These are phyloP conservation scores for Drosophila fungiperda DNA, from an alignment of 2,888 invertebrate genomes.

Conservation along the genomic window DNA sequence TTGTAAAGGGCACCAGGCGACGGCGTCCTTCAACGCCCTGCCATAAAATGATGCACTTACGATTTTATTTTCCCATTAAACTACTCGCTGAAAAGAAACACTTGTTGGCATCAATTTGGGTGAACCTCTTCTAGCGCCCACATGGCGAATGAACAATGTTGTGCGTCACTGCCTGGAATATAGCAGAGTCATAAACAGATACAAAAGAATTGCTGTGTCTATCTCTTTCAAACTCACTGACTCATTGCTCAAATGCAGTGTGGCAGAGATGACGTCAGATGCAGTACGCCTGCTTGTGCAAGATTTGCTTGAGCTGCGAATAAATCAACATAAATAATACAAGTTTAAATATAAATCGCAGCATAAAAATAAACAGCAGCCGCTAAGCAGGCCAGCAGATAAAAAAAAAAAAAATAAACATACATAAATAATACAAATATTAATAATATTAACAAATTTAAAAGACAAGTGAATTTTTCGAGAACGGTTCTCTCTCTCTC, in stretches of 20 bases:
- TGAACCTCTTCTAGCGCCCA: slow-evolving; percentile 26
- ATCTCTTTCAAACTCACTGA: slow-evolving; percentile 25
- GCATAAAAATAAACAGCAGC: slow-evolving; percentile 64
- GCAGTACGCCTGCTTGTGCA: slow-evolving; percentile 34
- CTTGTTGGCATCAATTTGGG: slow-evolving; percentile 45
- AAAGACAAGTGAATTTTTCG: slow-evolving; percentile 43
- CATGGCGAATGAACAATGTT: slow-evolving; percentile 61
- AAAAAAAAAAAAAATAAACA: slow-evolving; percentile 8
- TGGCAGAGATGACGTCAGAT: slow-evolving; percentile 48
- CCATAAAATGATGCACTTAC: slow-evolving; percentile 33
- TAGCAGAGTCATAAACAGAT: slow-evolving; percentile 3
- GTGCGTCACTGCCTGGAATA: slow-evolving; percentile 57
- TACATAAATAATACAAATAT: slow-evolving; percentile 41
- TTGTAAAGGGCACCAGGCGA: slow-evolving; percentile 61
- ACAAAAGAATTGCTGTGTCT: not conserved
- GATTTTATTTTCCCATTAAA: slow-evolving; percentile 22
- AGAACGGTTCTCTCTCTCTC: slow-evolving; percentile 23
- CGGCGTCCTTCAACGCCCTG: slow-evolving; percentile 51
- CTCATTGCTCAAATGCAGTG: slow-evolving; percentile 35
- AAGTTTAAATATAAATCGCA: slow-evolving; percentile 55
- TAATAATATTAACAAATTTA: slow-evolving; percentile 35
- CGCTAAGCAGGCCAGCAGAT: slow-evolving; percentile 59
- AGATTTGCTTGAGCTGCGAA: slow-evolving; percentile 20
- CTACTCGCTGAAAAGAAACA: slow-evolving; percentile 37
- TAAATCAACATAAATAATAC: slow-evolving; percentile 52